Evolutionary conservation across 2,797 vertebrate genomes (phyloP).

Genomic region (Hemitrygon akajei): DNA sequence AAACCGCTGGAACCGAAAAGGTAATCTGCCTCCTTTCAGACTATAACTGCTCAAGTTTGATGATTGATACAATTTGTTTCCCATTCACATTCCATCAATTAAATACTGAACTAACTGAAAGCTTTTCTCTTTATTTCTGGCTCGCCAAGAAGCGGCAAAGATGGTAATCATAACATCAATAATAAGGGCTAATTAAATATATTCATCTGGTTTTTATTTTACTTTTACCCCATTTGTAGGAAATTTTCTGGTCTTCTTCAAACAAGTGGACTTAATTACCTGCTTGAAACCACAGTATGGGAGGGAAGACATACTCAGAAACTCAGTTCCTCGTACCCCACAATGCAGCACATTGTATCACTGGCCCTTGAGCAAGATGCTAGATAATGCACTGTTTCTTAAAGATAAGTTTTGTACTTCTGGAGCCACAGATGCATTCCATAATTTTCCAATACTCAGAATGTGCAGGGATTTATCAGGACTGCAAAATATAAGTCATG

Average conservation of each 20-base stretch:
- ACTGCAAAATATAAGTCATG: too few relatives aligned
- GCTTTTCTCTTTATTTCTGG: background rate
- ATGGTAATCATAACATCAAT: background rate
- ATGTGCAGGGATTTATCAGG: too few relatives aligned
- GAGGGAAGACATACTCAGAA: too few relatives aligned
- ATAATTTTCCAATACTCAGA: background rate
- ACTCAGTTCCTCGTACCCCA: background rate
- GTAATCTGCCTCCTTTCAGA: background rate
- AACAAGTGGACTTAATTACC: too few relatives aligned
- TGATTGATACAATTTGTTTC: too few relatives aligned
- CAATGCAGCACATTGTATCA: background rate
- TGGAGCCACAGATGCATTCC: background rate
- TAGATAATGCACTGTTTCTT: background rate
- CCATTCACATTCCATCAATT: background rate
- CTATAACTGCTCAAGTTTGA: background rate
- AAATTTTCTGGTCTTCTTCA: too few relatives aligned
- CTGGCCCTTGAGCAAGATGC: background rate
- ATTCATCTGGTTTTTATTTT: background rate
- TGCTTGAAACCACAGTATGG: too few relatives aligned
- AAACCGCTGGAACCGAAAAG: background rate
- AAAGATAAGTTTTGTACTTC: background rate
- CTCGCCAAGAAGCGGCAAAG: background rate
- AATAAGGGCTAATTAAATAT: background rate
- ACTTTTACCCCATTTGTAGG: too few relatives aligned
- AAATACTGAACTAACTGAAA: background rate